Percentiles rank a stretch among this genome's conserved stretches.
phyloP scores from a whole-genome alignment of 1,140 invertebrate genomes.

The Coenobita brevimanus region DNA sequence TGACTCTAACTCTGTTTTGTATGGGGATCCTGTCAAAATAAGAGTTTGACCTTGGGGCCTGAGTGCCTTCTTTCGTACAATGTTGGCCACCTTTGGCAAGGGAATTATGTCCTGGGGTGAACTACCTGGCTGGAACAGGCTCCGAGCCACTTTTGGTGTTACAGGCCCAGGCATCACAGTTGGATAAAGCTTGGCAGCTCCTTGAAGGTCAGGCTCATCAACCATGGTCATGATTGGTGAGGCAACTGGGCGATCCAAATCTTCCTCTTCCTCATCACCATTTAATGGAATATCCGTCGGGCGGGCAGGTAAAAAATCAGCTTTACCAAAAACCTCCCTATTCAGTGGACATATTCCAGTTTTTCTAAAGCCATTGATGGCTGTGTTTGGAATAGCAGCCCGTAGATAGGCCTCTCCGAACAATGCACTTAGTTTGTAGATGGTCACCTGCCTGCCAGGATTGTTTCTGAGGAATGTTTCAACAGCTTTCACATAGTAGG shows the following conservation, averaged over 20 bases:
- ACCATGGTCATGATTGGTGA: constrained; percentile 5
- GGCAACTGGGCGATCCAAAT: constrained; percentile 13
- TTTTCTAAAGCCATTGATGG: no score
- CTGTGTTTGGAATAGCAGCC: no score
- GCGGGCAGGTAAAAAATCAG: constrained; percentile 34
- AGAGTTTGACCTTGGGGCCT: constrained; percentile 7
- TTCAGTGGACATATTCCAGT: constrained; percentile 36
- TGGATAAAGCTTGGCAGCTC: not conserved
- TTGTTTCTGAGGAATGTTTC: constrained; percentile 43
- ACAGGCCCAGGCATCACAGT: not conserved
- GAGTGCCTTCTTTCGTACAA: constrained; percentile 35
- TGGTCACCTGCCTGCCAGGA: constrained; percentile 12
- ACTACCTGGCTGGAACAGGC: constrained; percentile 29
- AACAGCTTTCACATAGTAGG: no score
- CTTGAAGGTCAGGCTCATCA: no score
- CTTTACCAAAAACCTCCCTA: constrained; percentile 2
- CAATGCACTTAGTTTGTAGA: no score
- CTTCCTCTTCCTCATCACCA: constrained; percentile 22
- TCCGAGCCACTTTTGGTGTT: no score
- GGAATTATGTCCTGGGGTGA: constrained; percentile 34
- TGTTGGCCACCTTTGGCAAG: constrained; percentile 35
- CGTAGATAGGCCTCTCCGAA: constrained; percentile 19
- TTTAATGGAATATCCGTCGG: no score
- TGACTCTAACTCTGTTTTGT: no score
- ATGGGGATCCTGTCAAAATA: constrained; percentile 33